These are phyloP conservation scores for Drosophila persimilis DNA, from an alignment of 1,140 invertebrate species.

Conservation along the genomic window DNA sequence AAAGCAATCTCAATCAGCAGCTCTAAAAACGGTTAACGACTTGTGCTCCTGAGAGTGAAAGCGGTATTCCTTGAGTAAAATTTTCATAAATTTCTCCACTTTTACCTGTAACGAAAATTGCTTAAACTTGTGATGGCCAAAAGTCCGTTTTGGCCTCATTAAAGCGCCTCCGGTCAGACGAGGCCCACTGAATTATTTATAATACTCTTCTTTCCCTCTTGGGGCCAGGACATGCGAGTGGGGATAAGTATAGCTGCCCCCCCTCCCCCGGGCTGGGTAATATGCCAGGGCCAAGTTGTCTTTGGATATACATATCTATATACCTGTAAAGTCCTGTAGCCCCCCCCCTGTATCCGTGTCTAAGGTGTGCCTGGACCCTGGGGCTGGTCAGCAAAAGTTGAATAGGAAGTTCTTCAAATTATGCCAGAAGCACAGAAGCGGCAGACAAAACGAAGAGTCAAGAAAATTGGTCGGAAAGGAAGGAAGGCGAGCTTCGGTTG, in stretches of 20 bases:
- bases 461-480: conserved; percentile 35
- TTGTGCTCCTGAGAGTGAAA: conserved; percentile 48
- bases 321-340: conserved; percentile 7
- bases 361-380: conserved; percentile 39
- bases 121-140: conserved; percentile 72
- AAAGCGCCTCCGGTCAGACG: conserved; percentile 69
- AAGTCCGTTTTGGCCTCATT: conserved; percentile 78
- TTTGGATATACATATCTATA: conserved; percentile 37
- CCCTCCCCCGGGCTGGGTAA: conserved; percentile 16
- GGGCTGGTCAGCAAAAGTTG: conserved; percentile 45
- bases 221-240: conserved; percentile 19
- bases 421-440: conserved; percentile 37
- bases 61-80: conserved; percentile 48
- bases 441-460: conserved; percentile 16
- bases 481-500: not conserved
- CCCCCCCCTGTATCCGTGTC: not conserved
- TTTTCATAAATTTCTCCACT: conserved; percentile 71
- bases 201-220: conserved; percentile 40
- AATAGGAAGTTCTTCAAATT: conserved; percentile 57
- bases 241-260: not conserved
- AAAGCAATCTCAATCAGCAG: conserved; percentile 1
- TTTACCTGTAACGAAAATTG: conserved; percentile 68
- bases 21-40: conserved; percentile 18
- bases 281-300: conserved; percentile 50
- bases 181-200: conserved; percentile 80